Evolutionary conservation across 2,888 invertebrate genomes (phyloP), one percentile per base, ranked within the genome.

Genomic region (Cecidostiba fungosa): DNA sequence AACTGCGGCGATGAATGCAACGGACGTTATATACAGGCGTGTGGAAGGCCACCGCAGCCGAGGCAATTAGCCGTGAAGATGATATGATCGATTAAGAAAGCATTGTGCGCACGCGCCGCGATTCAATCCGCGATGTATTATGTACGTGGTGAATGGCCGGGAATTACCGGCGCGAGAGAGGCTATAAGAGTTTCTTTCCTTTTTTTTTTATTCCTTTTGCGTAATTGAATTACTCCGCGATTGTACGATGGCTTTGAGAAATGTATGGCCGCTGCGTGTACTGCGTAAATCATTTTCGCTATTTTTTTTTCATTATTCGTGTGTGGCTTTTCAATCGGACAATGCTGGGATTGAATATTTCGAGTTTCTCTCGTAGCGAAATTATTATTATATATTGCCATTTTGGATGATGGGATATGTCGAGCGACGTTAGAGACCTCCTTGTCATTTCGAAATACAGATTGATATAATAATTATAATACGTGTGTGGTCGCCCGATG

Each of bases 41-140:
- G 70, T 36, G 72, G 36, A 72, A 72, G 39, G 72, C n/a, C 70
- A n/a, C n/a, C n/a, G n/a, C n/a, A n/a, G 19, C n/a, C 32, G 23
- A 14, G 50, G 59, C 77, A 77, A 77, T 77, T 77, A 77, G 77
- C 77, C 36, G 54, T 59, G 59, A 77, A 59, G 77, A 77, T 77
- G 77, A 36, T 77, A n/a, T 23, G 36, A 77, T 77, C 77, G 77
- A 77, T 77, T 77, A 59, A 59, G 77, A 59, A 77, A 77, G n/a
- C 36, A 59, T 59, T 59, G 77, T 36, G 32, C 70, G 77, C 50
- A 29, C 76, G 32, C 26, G 76, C 50, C 32, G 32, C 73, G 43
- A n/a, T 77, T 77, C 32, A 77, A 59, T 77, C 59, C 54, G n/a
- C 32, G 72, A 39, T 23, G n/a, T 59, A 59, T 59, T 59, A 59